Evolutionary conservation across 2,888 invertebrate species (phyloP), one percentile per base, ranked within the genome.

Genomic region (Agrilus biguttatus): DNA sequence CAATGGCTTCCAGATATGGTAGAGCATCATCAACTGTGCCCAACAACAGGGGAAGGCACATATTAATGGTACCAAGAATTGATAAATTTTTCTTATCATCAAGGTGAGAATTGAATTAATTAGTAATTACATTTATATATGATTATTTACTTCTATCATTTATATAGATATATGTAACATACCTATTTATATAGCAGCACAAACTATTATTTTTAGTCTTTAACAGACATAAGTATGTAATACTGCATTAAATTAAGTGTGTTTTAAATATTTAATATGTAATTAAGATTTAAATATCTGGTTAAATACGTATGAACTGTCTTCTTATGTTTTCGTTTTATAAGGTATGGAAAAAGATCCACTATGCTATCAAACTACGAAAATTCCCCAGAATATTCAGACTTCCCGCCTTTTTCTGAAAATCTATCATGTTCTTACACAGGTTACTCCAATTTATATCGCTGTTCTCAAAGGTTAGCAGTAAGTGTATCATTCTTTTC

Each of bases 361-460:
- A n/a, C n/a, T n/a, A n/a, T n/a, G n/a, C n/a, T n/a, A 53, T 59
- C 62, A 12, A 53, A 52, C 44, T 53, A 23, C 23, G 23, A 23
- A 8, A 6, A 23, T 8, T 8, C 8, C 23, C 23, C 23, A 23
- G 23, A 8, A 23, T 23, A 6, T 23, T 23, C 23, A 23, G 6
- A 23, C 23, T 23, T 23, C 5, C 23, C 23, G 7, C 23, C 23
- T 6, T 23, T 23, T 23, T 23, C 8, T 23, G 54, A 58, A 45
- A 55, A 55, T 46, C 54, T 59, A 51, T 59, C 68, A 10, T 73
- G 72, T 51, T 57, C 63, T 44, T 72, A 70, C 54, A 70, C 70
- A 13, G 73, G 73, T 44, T 57, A 71, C 37, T 64, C 65, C 44
- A 68, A 73, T 56, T 64, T 69, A 44, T 73, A 71, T 53, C 67